A percentile compares a stretch with the other conserved stretches of the same genome.
Evolutionary conservation across 2,797 vertebrate species (phyloP).

Genomic region (Channallabes apus): DNA sequence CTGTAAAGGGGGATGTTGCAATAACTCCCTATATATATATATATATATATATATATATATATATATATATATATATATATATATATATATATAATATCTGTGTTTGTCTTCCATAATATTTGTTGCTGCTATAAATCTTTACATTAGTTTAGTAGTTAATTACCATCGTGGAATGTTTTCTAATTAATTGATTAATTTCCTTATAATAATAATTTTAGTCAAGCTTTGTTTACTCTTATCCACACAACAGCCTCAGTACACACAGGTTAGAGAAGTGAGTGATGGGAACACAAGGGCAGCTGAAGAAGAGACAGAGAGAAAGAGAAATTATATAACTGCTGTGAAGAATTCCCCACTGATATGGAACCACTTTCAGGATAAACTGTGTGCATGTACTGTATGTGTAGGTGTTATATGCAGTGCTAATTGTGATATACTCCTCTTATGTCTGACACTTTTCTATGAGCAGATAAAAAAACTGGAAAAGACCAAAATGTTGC

Average conservation of each 20-base stretch:
- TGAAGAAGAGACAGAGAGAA: neutral
- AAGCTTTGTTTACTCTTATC: neutral
- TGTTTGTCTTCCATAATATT: neutral
- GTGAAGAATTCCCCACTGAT: neutral
- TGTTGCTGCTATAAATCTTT: neutral
- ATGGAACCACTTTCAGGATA: neutral
- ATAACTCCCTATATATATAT: no score
- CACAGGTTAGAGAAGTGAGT: neutral
- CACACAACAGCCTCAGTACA: neutral
- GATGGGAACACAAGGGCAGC: neutral
- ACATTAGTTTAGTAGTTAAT: neutral
- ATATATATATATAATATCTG: no score
- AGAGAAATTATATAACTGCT: neutral
- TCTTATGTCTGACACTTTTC: conserved; percentile 21
- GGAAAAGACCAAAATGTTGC: neutral
- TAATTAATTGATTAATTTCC: neutral
- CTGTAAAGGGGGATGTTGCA: no score
- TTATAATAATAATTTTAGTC: neutral
- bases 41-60: no score
- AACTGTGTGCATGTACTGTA: neutral
- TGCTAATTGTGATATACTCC: conserved; percentile 16
- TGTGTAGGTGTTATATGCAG: neutral
- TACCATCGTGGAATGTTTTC: neutral
- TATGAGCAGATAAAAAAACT: conserved; percentile 7
- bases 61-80: no score